These are phyloP conservation scores for Matsumurasca onukii DNA, from an alignment of 1,140 invertebrate genomes.

Conservation along the genomic window DNA sequence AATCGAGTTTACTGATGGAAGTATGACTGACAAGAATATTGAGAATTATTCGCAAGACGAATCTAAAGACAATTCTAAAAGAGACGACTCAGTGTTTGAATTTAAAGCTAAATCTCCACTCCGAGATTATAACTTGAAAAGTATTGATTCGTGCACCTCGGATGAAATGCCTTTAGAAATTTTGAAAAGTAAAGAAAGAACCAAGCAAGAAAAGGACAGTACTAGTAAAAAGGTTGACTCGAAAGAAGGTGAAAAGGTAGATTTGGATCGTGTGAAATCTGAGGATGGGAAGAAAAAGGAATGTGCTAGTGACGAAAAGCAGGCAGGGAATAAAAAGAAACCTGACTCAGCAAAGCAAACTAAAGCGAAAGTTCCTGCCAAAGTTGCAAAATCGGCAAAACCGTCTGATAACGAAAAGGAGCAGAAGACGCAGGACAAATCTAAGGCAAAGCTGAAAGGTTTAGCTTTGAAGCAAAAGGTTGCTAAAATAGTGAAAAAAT, in stretches of 20 bases:
- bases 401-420: no score
- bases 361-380: conserved; percentile 14
- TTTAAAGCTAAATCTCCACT: conserved; percentile 19
- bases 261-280: no score
- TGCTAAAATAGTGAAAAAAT: conserved; percentile 31
- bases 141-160: conserved; percentile 28
- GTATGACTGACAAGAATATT: neutral
- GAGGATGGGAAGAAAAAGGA: no score
- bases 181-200: conserved; percentile 26
- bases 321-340: conserved; percentile 30
- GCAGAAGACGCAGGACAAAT: conserved; percentile 21
- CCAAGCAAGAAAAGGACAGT: conserved; percentile 27
- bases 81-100: neutral
- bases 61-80: conserved; percentile 10
- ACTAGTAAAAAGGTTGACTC: conserved; percentile 11
- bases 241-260: no score
- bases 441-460: conserved; percentile 26
- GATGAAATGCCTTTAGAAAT: conserved; percentile 29
- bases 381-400: conserved; percentile 30
- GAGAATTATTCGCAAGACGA: neutral
- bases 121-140: conserved; percentile 14
- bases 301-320: no score
- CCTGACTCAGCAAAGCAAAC: conserved; percentile 15
- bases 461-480: conserved; percentile 32
- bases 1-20: neutral